Percentiles rank a stretch among this genome's conserved stretches.
These are phyloP conservation scores for Smithornis capensis DNA, from an alignment of 2,113 vertebrate genomes.

Conservation along the genomic window DNA sequence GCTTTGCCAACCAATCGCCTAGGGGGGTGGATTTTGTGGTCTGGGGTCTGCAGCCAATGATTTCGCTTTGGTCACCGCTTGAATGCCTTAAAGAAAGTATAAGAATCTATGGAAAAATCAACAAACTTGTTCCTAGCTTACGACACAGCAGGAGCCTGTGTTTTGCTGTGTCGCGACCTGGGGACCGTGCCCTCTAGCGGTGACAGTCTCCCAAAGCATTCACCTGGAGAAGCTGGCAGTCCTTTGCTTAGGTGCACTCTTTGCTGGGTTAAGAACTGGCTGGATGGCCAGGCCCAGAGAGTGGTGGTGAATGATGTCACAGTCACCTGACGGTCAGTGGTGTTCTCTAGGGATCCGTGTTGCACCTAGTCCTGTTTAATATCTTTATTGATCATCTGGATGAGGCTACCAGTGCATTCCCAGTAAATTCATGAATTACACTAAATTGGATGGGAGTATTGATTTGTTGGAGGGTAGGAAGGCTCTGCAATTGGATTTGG, in stretches of 20 bases:
- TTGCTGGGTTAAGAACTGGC: background rate
- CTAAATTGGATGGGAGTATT: background rate
- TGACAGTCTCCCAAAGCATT: background rate
- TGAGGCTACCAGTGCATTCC: background rate
- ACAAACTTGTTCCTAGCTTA: too few relatives aligned
- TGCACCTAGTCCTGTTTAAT: background rate
- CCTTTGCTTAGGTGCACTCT: background rate
- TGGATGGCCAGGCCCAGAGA: background rate
- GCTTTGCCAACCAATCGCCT: too few relatives aligned
- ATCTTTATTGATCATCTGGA: background rate
- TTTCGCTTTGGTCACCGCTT: too few relatives aligned
- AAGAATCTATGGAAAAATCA: too few relatives aligned
- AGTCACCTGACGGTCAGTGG: background rate
- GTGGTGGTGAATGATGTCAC: background rate
- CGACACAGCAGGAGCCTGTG: too few relatives aligned
- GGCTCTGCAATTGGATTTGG: background rate
- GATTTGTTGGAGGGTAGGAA: background rate
- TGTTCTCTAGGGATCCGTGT: background rate
- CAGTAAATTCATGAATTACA: background rate
- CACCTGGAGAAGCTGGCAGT: background rate
- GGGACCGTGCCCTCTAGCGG: too few relatives aligned
- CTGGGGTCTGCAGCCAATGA: too few relatives aligned
- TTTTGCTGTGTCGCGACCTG: too few relatives aligned
- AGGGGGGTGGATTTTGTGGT: too few relatives aligned
- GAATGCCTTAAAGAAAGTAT: too few relatives aligned